Percentiles rank a stretch among this genome's conserved stretches.
These are phyloP conservation scores for Tauraco hartlaubi DNA, from an alignment of 2,797 vertebrate species.

Conservation along the genomic window DNA sequence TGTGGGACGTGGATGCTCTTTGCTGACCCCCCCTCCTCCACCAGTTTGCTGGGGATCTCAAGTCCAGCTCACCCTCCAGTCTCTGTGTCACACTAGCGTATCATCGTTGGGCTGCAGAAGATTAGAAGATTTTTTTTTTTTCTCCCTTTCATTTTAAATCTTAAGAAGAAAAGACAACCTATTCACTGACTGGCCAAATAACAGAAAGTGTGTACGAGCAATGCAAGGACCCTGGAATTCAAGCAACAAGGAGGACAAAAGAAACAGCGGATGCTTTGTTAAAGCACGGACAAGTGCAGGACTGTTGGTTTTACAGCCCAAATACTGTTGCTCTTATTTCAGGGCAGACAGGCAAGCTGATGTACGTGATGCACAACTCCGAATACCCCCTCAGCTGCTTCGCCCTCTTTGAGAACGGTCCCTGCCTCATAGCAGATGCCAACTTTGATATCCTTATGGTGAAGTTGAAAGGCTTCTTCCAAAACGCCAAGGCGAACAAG, in stretches of 20 bases:
- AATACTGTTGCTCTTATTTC: neutral
- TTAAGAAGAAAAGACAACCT: neutral
- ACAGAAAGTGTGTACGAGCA: fast-evolving
- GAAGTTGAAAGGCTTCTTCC: slow-evolving; percentile 97
- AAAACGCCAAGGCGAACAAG: slow-evolving; percentile 97
- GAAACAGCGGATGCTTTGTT: neutral
- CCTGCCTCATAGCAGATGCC: slow-evolving; percentile 90
- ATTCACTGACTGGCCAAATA: fast-evolving
- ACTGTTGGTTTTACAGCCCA: neutral
- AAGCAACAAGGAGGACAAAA: neutral
- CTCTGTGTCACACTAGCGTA: fast-evolving
- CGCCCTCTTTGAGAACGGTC: slow-evolving; percentile 93
- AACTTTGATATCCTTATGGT: slow-evolving; percentile 98
- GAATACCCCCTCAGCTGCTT: slow-evolving; percentile 95
- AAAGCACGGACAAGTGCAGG: fast-evolving
- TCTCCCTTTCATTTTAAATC: neutral
- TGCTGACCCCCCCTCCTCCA: too few relatives aligned
- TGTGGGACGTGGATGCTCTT: neutral
- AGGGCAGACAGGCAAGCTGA: slow-evolving; percentile 94
- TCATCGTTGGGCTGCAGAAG: neutral
- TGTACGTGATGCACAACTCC: slow-evolving; percentile 98
- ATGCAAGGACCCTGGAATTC: neutral
- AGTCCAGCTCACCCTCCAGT: neutral
- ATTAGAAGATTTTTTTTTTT: too few relatives aligned
- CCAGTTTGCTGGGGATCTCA: neutral